Conservation (phyloP, 2,113 vertebrate genomes). For the Paracanthobrama guichenoti region DNA sequence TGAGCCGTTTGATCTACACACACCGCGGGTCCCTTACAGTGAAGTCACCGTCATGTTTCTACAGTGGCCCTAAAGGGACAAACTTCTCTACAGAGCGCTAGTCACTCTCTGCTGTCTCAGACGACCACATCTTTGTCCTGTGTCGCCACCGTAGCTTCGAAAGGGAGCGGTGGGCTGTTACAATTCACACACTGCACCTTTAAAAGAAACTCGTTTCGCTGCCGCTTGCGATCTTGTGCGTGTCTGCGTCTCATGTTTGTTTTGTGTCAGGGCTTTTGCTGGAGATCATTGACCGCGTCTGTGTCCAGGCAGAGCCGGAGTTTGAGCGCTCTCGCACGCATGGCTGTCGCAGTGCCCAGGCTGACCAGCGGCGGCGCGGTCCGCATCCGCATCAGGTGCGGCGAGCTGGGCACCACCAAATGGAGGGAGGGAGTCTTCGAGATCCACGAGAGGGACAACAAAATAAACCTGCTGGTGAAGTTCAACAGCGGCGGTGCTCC, state of each 20-base stretch:
- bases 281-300: conserved; percentile 22
- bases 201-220: no score
- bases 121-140: no score
- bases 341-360: conserved; percentile 78
- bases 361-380: conserved; percentile 80
- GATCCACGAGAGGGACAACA: conserved; percentile 94
- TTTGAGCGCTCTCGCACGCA: conserved; percentile 52
- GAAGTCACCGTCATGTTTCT: no score
- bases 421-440: conserved; percentile 97
- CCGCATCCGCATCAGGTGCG: conserved; percentile 82
- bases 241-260: neutral
- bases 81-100: no score
- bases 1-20: no score
- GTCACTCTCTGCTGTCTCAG: no score
- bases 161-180: no score
- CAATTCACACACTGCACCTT: no score
- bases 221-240: no score
- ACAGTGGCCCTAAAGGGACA: no score
- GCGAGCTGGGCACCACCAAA: conserved; percentile 87
- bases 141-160: no score
- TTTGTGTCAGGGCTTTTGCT: neutral
- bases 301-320: conserved; percentile 14
- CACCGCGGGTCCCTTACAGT: no score
- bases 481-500: conserved; percentile 88
- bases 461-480: conserved; percentile 85